Evolutionary conservation across 1,140 invertebrate species (phyloP), one percentile per base, ranked within the genome.

Genomic region (Drosophila kikkawai): DNA sequence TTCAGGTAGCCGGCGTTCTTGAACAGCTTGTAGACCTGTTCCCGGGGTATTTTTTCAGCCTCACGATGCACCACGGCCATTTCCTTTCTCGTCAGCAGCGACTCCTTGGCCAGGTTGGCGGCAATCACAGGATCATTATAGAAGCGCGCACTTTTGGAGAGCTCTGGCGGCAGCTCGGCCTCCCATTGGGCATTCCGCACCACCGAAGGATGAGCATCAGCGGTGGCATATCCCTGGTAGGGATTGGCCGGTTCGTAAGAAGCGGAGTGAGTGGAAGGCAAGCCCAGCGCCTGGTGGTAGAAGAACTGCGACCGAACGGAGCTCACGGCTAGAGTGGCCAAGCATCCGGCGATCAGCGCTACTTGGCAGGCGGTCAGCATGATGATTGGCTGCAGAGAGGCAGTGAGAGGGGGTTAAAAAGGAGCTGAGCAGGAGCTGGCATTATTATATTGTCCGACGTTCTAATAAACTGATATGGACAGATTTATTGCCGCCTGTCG

Each of bases 121-220:
- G 95, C 96, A 8, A 96, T 95, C 7, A 93, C 86, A 0, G 96
- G 96, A 93, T 97, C 96, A 75, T 95, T 96, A 84, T 96, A 97
- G 88, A 97, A 97, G 1, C 79, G 67, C 6, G 80, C 67, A 19
- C 93, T 94, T 61, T 93, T 93, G 1, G 95, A 94, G 82, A 97
- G 96, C 61, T 96, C 94, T 1, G 93, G 85, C 0, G 95, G 95
- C 19, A 96, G 80, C 47, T 93, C 91, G 0, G 95, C 92, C 82
- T 96, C 95, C 77, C 94, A 93, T 7, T 94, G 93, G 0, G 95
- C 93, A 75, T 95, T 96, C 3, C 93, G 79, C 1, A 95, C 91
- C 8, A 95, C 95, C 6, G 94, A 94, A 1, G 94, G 94, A 93
- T 96, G 95, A 1, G 94, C 93, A 32, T 93, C 80, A 7, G 86